Percentiles rank a stretch among this genome's conserved stretches.
Evolutionary conservation across 2,888 invertebrate species (phyloP).

Genomic region (Gortyna flavago): DNA sequence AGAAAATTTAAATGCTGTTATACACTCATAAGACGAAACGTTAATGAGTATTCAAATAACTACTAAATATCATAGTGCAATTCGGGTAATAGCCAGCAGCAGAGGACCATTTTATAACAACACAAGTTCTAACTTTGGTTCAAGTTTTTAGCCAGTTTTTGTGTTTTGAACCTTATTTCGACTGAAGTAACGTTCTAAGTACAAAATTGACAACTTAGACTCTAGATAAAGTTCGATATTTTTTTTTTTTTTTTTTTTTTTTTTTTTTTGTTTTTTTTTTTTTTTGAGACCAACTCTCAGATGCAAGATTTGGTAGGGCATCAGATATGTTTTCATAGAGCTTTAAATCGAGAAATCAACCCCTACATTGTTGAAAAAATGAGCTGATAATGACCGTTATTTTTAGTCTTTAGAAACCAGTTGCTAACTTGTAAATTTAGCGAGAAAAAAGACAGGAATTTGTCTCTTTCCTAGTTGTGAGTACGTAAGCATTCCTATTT

Average conservation of each 20-base stretch:
- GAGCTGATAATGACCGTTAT: too few species aligned
- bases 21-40: conserved; percentile 10
- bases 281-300: too few species aligned
- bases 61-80: not conserved
- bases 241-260: too few species aligned
- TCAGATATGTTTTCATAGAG: not conserved
- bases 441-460: not conserved
- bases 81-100: not conserved
- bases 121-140: not conserved
- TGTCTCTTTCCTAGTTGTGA: not conserved
- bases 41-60: not conserved
- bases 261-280: too few species aligned
- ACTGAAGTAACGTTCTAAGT: not conserved
- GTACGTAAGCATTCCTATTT: conserved; percentile 12
- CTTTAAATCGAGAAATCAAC: not conserved
- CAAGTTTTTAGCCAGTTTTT: not conserved
- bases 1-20: conserved; percentile 41
- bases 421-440: not conserved
- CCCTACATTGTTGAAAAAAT: not conserved
- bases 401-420: not conserved
- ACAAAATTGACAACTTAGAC: not conserved
- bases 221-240: not conserved
- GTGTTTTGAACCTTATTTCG: not conserved
- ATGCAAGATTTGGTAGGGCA: too few species aligned
- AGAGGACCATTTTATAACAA: not conserved